Evolutionary conservation across 2,888 invertebrate species (phyloP), one percentile per base, ranked within the genome.

Genomic region (Tyria jacobaeae): DNA sequence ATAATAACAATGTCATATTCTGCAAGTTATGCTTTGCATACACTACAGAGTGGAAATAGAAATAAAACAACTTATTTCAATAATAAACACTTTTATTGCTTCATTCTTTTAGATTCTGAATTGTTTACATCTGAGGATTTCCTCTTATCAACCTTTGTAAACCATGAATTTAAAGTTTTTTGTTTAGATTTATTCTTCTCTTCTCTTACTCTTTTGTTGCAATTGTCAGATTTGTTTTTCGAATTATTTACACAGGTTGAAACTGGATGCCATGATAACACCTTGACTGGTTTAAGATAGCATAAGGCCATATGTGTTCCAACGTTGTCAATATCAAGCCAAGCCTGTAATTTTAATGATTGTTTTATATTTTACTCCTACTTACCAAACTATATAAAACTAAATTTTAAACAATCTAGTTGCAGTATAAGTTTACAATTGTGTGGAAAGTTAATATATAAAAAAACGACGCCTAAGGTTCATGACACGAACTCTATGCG

Each of bases 211-310:
- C 91, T 94, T 73, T 95, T 95, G 76, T 95, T 95, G 71, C 96
- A 96, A 62, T 94, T 88, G 0, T 85, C 79, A 34, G 91, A 92
- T 86, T 97, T 97, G 82, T 97, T 95, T 61, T 95, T 93, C 0
- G 96, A 95, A 82, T 96, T 96, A 80, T 97, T 97, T 0, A 97
- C 97, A 50, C 91, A 78, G 49, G 94, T 95, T 1, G 96, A 95
- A 0, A 97, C 97, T 60, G 95, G 95, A 85, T 97, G 95, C 96
- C 96, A 96, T 27, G 89, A 83, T 35, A 97, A 76, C 25, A 90
- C 71, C 12, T 90, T 89, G 0, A 94, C 89, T 35, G 95, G 96
- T 82, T 90, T 94, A 75, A 96, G 84, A 61, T 94, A 93, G 12
- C 87, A 76, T n/a, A 96, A 70, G 6, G 95, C 95, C 75, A 89